These are phyloP conservation scores for Thera obeliscata DNA, from an alignment of 2,888 invertebrate genomes.

Conservation along the genomic window DNA sequence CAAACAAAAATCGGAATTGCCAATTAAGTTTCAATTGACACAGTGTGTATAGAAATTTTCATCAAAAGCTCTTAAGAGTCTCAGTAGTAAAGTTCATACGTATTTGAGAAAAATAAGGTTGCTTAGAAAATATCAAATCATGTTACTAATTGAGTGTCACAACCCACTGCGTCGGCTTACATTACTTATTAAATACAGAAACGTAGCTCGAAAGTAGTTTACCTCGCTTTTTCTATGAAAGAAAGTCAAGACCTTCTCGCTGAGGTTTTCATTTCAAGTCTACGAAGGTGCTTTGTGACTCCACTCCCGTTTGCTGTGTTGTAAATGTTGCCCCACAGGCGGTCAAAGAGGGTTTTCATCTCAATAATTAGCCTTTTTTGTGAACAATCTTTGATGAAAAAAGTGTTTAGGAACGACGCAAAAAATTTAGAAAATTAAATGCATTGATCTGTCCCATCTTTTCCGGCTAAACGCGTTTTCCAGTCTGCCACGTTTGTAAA, in stretches of 20 bases:
- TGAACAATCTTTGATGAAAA: slow-evolving; percentile 23
- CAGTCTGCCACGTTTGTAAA: slow-evolving; percentile 69
- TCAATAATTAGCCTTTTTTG: slow-evolving; percentile 48
- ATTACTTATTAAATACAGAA: slow-evolving; percentile 70
- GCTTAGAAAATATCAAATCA: slow-evolving; percentile 66
- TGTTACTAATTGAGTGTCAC: slow-evolving; percentile 75
- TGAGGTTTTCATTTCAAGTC: slow-evolving; percentile 69
- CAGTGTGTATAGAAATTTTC: slow-evolving; percentile 17
- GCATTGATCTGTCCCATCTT: slow-evolving; percentile 68
- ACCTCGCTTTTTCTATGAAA: slow-evolving; percentile 67
- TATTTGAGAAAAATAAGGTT: slow-evolving; percentile 39
- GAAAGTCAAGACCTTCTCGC: slow-evolving; percentile 69
- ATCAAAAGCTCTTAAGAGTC: slow-evolving; percentile 17
- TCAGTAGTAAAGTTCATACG: slow-evolving; percentile 35
- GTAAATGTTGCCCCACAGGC: slow-evolving; percentile 52
- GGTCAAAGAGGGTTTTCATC: slow-evolving; percentile 49
- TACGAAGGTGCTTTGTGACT: slow-evolving; percentile 58
- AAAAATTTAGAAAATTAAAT: slow-evolving; percentile 37
- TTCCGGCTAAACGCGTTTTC: slow-evolving; percentile 72
- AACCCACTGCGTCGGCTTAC: slow-evolving; percentile 64
- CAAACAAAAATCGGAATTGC: background rate
- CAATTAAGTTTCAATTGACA: slow-evolving; percentile 18
- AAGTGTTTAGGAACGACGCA: slow-evolving; percentile 24
- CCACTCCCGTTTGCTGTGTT: slow-evolving; percentile 50
- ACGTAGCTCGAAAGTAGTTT: slow-evolving; percentile 67